Percentiles rank a stretch among this genome's conserved stretches.
Evolutionary conservation across 2,797 vertebrate genomes (phyloP).

Genomic region (Picus viridis): DNA sequence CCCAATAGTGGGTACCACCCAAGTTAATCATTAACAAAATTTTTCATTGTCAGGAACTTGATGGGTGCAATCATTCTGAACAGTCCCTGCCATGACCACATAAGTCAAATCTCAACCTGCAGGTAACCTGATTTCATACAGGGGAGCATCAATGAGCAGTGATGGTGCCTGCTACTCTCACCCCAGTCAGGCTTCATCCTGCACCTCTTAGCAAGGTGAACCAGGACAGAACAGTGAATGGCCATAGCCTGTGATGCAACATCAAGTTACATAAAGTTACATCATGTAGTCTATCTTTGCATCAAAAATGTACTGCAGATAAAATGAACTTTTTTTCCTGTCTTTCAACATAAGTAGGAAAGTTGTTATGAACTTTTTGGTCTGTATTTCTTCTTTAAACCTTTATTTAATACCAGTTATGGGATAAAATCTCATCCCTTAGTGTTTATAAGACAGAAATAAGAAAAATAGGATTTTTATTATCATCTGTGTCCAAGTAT

Average conservation of each 20-base stretch:
- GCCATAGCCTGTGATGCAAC: no score
- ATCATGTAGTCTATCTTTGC: neutral
- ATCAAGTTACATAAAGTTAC: neutral
- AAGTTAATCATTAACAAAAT: neutral
- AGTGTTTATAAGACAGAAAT: neutral
- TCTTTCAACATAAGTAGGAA: neutral
- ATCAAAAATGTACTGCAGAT: neutral
- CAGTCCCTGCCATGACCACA: neutral
- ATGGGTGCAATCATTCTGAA: neutral
- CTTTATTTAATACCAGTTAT: neutral
- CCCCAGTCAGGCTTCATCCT: no score
- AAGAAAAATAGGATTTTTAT: neutral
- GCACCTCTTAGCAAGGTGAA: accelerated
- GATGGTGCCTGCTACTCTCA: neutral
- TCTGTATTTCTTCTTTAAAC: neutral
- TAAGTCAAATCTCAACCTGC: neutral
- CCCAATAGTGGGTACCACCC: neutral
- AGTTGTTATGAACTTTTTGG: neutral
- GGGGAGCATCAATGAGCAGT: neutral
- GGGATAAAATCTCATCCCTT: neutral
- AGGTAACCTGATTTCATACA: neutral
- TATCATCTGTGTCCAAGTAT: neutral
- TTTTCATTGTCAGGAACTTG: neutral
- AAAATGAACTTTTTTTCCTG: neutral
- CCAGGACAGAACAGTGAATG: accelerated